Conservation (phyloP, 1,140 invertebrate genomes). For the Sitobion miscanthi region DNA sequence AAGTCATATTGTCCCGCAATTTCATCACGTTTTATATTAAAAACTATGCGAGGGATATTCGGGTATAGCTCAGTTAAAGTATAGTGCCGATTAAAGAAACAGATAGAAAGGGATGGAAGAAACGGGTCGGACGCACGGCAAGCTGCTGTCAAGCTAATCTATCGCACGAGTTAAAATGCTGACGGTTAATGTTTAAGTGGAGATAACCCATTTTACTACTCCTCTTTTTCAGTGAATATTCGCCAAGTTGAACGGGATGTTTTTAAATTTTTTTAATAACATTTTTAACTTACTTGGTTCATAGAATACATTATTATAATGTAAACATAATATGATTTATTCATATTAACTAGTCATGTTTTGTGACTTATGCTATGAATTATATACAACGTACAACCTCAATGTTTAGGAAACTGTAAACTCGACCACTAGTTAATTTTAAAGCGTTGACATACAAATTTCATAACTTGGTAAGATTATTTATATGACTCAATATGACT, state of each 20-base stretch:
- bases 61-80: neutral
- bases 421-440: neutral
- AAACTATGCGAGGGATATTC: neutral
- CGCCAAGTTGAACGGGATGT: neutral
- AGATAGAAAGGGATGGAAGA: neutral
- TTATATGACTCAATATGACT: neutral
- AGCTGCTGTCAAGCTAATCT: neutral
- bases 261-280: neutral
- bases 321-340: neutral
- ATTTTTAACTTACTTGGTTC: neutral
- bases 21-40: constrained; percentile 43
- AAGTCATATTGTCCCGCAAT: neutral
- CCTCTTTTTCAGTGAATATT: neutral
- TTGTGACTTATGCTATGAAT: too few relatives aligned
- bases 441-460: neutral
- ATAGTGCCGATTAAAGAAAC: neutral
- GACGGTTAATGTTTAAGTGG: neutral
- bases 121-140: neutral
- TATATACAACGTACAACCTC: neutral
- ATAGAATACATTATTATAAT: neutral
- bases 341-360: neutral
- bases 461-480: neutral
- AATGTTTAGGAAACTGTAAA: neutral
- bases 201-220: neutral
- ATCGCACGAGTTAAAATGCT: neutral